Evolutionary conservation across 2,113 vertebrate genomes (phyloP).

Genomic region (Gopherus flavomarginatus): DNA sequence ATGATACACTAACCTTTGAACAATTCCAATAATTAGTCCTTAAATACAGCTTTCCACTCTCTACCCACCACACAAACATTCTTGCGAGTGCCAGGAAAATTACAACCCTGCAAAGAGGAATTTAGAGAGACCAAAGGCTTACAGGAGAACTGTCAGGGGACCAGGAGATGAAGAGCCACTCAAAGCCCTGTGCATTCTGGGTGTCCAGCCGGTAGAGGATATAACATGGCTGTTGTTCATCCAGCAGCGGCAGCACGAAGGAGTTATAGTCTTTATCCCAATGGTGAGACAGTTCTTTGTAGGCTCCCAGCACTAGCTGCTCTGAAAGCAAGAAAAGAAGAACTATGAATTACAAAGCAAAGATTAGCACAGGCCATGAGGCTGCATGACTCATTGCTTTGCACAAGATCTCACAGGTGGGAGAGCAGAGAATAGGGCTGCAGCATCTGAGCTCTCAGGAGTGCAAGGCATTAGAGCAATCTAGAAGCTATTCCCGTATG

Average conservation of each 20-base stretch:
- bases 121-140: constrained; percentile 56
- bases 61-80: background rate
- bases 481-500: background rate
- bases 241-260: constrained; percentile 90
- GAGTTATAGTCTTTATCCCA: constrained; percentile 95
- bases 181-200: constrained; percentile 93
- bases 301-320: constrained; percentile 93
- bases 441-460: too few species aligned
- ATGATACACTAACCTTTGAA: too few species aligned
- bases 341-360: background rate
- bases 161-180: constrained; percentile 99
- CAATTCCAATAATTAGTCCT: background rate
- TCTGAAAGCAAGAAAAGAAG: constrained; percentile 81
- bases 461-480: background rate
- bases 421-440: too few species aligned
- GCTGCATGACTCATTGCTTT: rapidly evolving
- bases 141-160: constrained; percentile 98
- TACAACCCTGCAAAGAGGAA: too few species aligned
- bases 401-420: too few species aligned
- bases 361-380: background rate
- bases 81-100: background rate
- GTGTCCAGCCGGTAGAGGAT: constrained; percentile 96
- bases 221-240: constrained; percentile 91
- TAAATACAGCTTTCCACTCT: background rate
- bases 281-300: constrained; percentile 84